Evolutionary conservation across 37 sponge, comb jelly and placozoan species (phyloP), one percentile per base, ranked within the genome.

Genomic region (Chondrilla cf. caribensis): DNA sequence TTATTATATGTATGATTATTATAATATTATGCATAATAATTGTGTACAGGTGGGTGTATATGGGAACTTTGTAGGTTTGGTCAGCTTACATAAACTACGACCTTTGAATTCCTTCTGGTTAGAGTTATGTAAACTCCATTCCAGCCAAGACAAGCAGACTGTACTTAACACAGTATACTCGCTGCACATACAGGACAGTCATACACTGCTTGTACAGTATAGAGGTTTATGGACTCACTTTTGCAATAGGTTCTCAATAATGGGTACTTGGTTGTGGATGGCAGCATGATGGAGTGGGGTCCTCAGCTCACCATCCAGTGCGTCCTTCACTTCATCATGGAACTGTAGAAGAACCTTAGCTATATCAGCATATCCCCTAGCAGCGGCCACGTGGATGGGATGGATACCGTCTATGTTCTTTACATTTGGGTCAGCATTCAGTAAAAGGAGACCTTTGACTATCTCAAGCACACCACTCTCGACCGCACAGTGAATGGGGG

Each of bases 281-380:
- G 94, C 97, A n/a, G 97, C 97, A 70, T 84, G 83, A 70, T 96
- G 97, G 15, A 96, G 85, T 2, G 97, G 94, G 2, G 97, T 91
- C 57, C 70, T 54, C 21, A 68, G 73, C 25, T 87, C 40, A 58
- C n/a, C 54, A 29, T 93, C 89, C 2, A 24, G 5, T 11, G 62
- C 72, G 38, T 89, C 72, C 29, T 80, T 42, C 19, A 54, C 58
- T 24, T 44, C 33, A 19, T 73, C 83, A 19, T 82, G 47, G 17
- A 15, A 41, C 28, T 85, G 43, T 5, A 90, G 33, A 65, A 97
- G 85, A 36, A 84, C 80, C 38, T 62, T 38, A 19, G 85, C 93
- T 14, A 95, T 86, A 51, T 90, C 66, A 5, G 66, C 51, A 57
- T 73, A 80, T 29, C 98, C 95, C n/a, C 85, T 37, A 7, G 59